phyloP scores from a whole-genome alignment of 2,797 vertebrate genomes.

The Adelosebastes latens region DNA sequence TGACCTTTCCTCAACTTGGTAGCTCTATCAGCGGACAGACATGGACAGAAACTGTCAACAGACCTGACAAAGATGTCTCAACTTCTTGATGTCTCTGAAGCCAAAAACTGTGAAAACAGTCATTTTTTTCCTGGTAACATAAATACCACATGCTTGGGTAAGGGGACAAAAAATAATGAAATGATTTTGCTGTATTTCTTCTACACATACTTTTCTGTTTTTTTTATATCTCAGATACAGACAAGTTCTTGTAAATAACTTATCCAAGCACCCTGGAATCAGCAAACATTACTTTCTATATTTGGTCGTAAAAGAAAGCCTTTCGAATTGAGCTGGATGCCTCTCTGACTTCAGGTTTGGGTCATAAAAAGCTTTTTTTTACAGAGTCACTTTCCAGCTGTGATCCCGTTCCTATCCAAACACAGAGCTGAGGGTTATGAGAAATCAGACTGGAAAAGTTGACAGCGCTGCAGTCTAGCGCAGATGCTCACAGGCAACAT shows the following conservation, averaged over 20 bases:
- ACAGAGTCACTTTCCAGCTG: constrained; percentile 61
- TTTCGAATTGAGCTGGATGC: constrained; percentile 50
- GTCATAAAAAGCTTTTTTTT: constrained; percentile 51
- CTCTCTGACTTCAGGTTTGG: constrained; percentile 48
- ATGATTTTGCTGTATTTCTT: neutral
- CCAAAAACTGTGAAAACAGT: neutral
- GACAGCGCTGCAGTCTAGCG: constrained; percentile 45
- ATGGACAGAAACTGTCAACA: constrained; percentile 44
- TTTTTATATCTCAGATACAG: constrained; percentile 12
- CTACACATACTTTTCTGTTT: neutral
- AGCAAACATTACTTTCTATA: constrained; percentile 9
- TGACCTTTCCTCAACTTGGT: constrained; percentile 34
- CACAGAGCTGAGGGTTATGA: constrained; percentile 51
- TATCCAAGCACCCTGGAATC: neutral
- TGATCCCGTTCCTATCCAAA: constrained; percentile 72
- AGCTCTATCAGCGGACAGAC: constrained; percentile 10
- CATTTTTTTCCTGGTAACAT: neutral
- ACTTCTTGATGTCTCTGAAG: neutral
- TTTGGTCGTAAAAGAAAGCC: constrained; percentile 23
- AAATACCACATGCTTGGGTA: neutral
- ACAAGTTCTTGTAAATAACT: constrained; percentile 2
- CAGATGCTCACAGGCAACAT: constrained; percentile 35
- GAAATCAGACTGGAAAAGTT: constrained; percentile 63
- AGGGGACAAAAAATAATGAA: neutral
- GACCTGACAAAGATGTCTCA: constrained; percentile 11